Base-by-base conservation (phyloP, 1,140 invertebrate species). In the Akabosia matsudoensis region DNA sequence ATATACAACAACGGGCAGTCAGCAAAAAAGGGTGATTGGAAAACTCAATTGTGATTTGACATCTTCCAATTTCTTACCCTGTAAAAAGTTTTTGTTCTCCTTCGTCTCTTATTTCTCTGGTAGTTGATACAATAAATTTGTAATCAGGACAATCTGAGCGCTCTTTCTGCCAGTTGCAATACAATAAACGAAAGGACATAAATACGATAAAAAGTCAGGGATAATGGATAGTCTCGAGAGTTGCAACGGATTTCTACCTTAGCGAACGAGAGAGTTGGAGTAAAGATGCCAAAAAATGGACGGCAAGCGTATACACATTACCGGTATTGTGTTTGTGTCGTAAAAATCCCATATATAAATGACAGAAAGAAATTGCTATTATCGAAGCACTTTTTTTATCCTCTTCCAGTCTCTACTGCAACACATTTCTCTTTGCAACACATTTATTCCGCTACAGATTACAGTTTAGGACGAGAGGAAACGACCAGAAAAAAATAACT, bases 71-170 rank as follows among this genome's bases (percentile, higher is more conserved):
- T 67, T 67, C 61, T 67, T 31, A 28, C 10, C n/a, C 54, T 22
- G 24, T 13, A 10, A 56, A 56, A 56, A 3, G 14, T 56, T 56
- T 45, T 45, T 45, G 7, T 45, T 45, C 37, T 45, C 37, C 54
- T 61, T 77, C 74, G 61, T 71, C 52, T 51, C 28, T 45, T 64
- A 24, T 70, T 28, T 72, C 28, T n/a, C 24, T 31, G n/a, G 1
- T 28, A 77, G 77, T 79, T 80, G 75, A 78, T 79, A 79, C 79
- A 80, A 80, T 80, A 80, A 80, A 79, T 79, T 79, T 79, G 75
- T 80, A 80, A 80, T 80, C 79, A 78, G 75, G 22, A 77, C 61
- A 67, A 67, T 67, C 61, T 28, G 61, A 67, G 61, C 28, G 28
- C 61, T 30, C 28, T 30, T 67, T 67, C 61, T 67, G 61, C 28